Conservation (phyloP, 92 coral and sea anemone genomes). For the Bergia sp. region DNA sequence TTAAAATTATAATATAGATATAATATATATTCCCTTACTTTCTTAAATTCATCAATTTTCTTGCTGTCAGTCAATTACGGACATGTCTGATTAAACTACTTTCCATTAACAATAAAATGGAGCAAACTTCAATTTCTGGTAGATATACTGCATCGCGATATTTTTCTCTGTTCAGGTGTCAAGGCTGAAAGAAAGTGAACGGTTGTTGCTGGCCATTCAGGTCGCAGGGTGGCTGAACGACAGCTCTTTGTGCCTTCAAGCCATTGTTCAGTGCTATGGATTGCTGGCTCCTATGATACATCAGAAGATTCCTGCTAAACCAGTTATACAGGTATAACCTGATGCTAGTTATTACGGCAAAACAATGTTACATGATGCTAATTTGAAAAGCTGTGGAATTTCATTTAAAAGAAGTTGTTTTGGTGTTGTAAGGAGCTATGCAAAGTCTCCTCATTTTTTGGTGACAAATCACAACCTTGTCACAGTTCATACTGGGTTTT, state of each 20-base stretch:
- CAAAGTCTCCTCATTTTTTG: no score
- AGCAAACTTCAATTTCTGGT: background rate
- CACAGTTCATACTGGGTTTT: no score
- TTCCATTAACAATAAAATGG: background rate
- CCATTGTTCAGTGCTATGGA: slow-evolving; percentile 92
- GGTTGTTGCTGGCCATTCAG: slow-evolving; percentile 84
- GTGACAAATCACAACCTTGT: background rate
- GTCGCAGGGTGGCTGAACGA: slow-evolving; percentile 96
- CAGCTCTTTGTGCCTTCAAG: slow-evolving; percentile 84
- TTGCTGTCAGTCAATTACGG: background rate
- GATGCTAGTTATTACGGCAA: background rate
- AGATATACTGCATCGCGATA: background rate
- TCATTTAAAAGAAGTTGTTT: no score
- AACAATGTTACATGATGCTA: no score
- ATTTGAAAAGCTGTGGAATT: no score
- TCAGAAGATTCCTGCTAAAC: slow-evolving; percentile 89
- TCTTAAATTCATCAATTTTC: no score
- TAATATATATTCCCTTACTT: no score
- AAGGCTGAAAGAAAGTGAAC: slow-evolving; percentile 87
- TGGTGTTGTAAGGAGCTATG: no score
- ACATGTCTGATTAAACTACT: background rate
- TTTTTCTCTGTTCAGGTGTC: slow-evolving; percentile 58
- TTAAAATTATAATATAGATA: no score
- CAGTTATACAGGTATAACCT: slow-evolving; percentile 76
- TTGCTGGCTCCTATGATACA: slow-evolving; percentile 90